Percentiles rank a stretch among this genome's conserved stretches.
These are phyloP conservation scores for Sphyrna mokarran DNA, from an alignment of 2,113 vertebrate species.

Conservation along the genomic window DNA sequence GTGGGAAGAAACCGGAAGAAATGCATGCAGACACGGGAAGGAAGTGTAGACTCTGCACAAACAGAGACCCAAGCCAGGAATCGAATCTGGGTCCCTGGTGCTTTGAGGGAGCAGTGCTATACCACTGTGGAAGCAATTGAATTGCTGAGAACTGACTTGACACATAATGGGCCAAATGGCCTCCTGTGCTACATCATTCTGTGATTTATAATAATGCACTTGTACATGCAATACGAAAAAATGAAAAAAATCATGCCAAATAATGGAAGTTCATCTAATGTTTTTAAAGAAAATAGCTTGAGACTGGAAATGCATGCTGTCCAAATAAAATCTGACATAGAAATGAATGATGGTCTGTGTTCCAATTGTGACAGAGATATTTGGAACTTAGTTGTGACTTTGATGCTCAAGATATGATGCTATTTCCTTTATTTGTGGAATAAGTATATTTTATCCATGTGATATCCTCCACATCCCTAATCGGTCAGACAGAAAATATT, in stretches of 20 bases:
- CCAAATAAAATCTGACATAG: background rate
- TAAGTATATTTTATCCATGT: background rate
- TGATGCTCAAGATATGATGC: background rate
- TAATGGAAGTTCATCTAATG: background rate
- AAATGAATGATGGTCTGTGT: background rate
- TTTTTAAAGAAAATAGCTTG: background rate
- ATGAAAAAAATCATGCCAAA: background rate
- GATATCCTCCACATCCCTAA: background rate
- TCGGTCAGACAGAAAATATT: background rate
- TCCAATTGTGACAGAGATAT: background rate
- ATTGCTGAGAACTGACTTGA: background rate
- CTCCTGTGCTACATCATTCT: background rate
- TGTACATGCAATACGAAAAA: background rate
- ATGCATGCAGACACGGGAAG: too few relatives aligned
- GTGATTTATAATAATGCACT: background rate
- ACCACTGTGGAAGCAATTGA: background rate
- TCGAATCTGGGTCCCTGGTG: too few relatives aligned
- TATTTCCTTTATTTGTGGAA: background rate
- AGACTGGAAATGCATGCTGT: background rate
- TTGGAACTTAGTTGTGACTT: background rate
- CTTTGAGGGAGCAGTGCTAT: too few relatives aligned
- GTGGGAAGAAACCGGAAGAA: too few relatives aligned
- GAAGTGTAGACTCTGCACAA: too few relatives aligned
- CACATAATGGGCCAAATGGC: background rate
- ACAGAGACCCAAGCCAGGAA: too few relatives aligned